These are phyloP conservation scores for Hyperopisus bebe DNA, from an alignment of 2,113 vertebrate species.

Conservation along the genomic window DNA sequence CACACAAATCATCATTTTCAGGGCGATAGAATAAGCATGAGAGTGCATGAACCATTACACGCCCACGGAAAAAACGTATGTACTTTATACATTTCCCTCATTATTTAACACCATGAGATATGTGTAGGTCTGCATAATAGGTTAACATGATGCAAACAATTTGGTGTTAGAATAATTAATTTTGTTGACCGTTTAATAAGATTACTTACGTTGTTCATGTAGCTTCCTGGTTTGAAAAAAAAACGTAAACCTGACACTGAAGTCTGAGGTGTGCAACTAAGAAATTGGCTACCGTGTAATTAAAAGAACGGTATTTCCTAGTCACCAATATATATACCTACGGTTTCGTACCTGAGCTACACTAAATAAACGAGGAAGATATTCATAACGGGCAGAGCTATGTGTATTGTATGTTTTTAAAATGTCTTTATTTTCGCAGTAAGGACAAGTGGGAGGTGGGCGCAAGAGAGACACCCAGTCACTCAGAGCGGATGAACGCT, in stretches of 20 bases:
- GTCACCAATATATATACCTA: conserved; percentile 1
- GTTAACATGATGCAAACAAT: background rate
- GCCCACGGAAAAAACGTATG: background rate
- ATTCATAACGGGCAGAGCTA: background rate
- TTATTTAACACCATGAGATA: background rate
- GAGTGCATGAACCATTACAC: background rate
- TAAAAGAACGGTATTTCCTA: background rate
- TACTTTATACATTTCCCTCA: background rate
- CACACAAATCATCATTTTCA: background rate
- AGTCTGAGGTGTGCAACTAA: background rate
- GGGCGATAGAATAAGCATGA: background rate
- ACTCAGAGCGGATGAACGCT: conserved; percentile 17
- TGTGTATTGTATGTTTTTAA: conserved; percentile 25
- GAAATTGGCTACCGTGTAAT: background rate
- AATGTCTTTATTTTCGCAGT: conserved; percentile 39
- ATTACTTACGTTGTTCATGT: background rate
- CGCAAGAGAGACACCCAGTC: conserved; percentile 27
- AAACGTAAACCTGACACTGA: background rate
- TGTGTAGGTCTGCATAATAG: background rate
- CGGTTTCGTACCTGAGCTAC: background rate
- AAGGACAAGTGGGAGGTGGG: conserved; percentile 29
- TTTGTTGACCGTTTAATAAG: background rate
- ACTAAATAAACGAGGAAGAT: background rate
- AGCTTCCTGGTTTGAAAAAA: background rate
- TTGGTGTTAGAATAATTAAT: background rate